Conservation (phyloP, 1,140 invertebrate species). For the Oedothorax gibbosus region DNA sequence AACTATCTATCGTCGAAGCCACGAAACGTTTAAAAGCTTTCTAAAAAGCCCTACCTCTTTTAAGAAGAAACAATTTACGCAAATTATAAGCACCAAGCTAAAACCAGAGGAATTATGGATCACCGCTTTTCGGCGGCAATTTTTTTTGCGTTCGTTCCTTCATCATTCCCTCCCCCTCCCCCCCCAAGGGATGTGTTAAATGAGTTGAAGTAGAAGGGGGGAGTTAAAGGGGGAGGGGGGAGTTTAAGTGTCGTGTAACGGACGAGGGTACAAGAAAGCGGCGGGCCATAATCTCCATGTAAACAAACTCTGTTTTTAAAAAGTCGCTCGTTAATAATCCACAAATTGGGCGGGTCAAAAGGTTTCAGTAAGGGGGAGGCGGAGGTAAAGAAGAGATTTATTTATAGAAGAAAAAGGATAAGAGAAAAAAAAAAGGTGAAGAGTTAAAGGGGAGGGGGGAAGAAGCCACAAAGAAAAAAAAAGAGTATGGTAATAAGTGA, state of each 20-base stretch:
- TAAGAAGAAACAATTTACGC: constrained; percentile 61
- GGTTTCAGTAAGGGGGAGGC: not conserved
- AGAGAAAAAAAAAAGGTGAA: not conserved
- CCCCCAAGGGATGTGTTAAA: constrained; percentile 50
- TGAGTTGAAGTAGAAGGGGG: constrained; percentile 41
- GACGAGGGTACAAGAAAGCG: constrained; percentile 56
- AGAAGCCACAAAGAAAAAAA: constrained; percentile 14
- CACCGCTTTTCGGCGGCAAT: constrained; percentile 21
- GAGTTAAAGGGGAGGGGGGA: not conserved
- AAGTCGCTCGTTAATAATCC: constrained; percentile 60
- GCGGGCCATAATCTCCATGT: constrained; percentile 58
- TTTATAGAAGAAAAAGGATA: constrained; percentile 55
- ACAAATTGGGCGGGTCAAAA: constrained; percentile 60
- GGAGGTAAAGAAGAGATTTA: constrained; percentile 39
- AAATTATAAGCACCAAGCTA: constrained; percentile 59
- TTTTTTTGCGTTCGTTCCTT: constrained; percentile 17
- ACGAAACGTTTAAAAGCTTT: constrained; percentile 50
- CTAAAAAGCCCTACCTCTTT: constrained; percentile 10
- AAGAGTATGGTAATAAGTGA: constrained; percentile 55
- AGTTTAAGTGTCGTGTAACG: constrained; percentile 61
- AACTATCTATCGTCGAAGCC: not conserved
- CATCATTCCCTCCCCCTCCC: not conserved
- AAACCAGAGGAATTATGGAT: constrained; percentile 57
- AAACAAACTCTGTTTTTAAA: constrained; percentile 58
- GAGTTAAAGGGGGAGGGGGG: not conserved